Evolutionary conservation across 1,140 invertebrate genomes (phyloP), one percentile per base, ranked within the genome.

Genomic region (Leptinotarsa lineolata): DNA sequence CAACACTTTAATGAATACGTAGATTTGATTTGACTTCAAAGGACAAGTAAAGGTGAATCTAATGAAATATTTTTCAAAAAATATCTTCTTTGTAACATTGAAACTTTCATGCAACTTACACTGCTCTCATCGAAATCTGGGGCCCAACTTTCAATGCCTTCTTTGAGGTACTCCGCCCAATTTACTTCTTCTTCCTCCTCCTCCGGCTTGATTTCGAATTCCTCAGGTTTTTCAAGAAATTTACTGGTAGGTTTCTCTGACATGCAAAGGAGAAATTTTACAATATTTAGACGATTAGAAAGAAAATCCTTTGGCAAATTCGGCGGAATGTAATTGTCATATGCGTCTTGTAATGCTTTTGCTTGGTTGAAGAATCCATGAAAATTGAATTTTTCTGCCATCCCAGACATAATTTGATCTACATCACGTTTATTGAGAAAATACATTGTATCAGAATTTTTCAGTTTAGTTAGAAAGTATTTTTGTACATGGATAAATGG

Each of bases 131-230:
- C 78, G 64, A 69, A 72, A 66, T 79, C 68, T 44, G 79, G 80
- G n/a, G 64, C 72, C 75, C 78, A 82, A 58, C 46, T 59, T 59
- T 80, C 80, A 68, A 83, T 80, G 11, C 81, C 82, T 67, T 83
- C 83, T 48, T 74, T 78, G 16, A 84, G 73, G 74, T 83, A 82
- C 48, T 73, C 72, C 0, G 61, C 76, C 83, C 83, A 84, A 76
- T 84, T 77, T 45, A 83, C 79, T 66, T 77, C 78, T 54, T 80
- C 79, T 48, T 77, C 73, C 30, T 72, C 58, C 44, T 77, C 63
- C 16, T 77, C 70, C 3, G 21, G 8, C 4, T 74, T 24, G 1
- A 30, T 11, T 48, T 74, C 64, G 71, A 76, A 72, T 68, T 76
- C 66, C 18, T 81, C 69, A 21, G 79, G 79, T 74, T 80, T 70